Base-by-base conservation (phyloP, 2,113 vertebrate species). In the Austrofundulus limnaeus region DNA sequence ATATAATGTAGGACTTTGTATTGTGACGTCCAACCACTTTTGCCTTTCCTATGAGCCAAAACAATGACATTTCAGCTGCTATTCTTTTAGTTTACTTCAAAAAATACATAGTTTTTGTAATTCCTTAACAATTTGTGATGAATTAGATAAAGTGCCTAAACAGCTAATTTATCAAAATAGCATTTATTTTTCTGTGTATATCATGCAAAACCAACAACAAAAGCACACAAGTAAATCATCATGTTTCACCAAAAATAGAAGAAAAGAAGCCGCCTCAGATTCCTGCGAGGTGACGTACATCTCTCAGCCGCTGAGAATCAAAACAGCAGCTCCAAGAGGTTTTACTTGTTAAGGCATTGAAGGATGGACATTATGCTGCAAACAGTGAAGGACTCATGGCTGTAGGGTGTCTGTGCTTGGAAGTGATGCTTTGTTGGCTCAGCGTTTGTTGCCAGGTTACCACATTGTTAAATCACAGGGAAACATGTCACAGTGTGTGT, bases 391-490 rank as follows among this genome's bases (percentile, higher is more conserved):
- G 51, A 58, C 46, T 72, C 64, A 28, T 53, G 49, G 31, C 83
- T 57, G 52, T 41, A 38, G 67, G 67, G 21, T 53, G 53, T 63
- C 47, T 52, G 23, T 19, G 63, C 43, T 74, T 61, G 72, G 24
- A 71, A 62, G 61, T 56, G 57, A 63, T 70, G 61, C 56, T 75
- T 66, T 58, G 31, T 72, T 75, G 72, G 56, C 64, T 72, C 16
- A 2, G 28, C 43, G 50, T 62, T 61, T 72, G 71, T 75, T 86
- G 69, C 70, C 69, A 66, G 71, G 81, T 63, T 71, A 72, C 72
- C 37, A 16, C 48, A 54, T 43, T 70, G 48, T 72, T 67, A 67
- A 81, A 72, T 65, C 28, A 31, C 5, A 61, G 23, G 2, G 38
- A 62, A 59, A 11, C 14, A 38, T n/a, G 15, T 5, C 31, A 52